Base-by-base conservation (phyloP, 2,113 vertebrate genomes). In the Tor tambroides region DNA sequence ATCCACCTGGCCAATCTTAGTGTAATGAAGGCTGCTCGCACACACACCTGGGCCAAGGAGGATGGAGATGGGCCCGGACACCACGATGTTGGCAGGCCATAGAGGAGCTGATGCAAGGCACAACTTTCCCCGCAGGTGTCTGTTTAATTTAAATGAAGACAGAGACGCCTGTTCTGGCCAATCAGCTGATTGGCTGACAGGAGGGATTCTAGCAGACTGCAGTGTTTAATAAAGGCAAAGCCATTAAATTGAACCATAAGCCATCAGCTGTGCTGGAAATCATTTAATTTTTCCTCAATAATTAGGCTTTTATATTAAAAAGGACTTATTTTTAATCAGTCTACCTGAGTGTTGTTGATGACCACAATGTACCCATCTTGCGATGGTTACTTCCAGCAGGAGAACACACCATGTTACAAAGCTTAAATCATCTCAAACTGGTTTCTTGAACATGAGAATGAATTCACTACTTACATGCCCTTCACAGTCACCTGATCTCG, bases 1-100 rank as follows among this genome's bases (percentile, higher is more conserved):
- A 84, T 81, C 87, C 89, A 90, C 89, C 88, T 89, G 89, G 28
- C 87, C 89, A 87, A 88, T 90, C 72, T 87, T 9, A 19, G 23
- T 65, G 69, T 90, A 90, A 90, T 90, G 88, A 89, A 89, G 81
- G 69, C 61, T 84, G 86, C 80, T 32, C 21, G 74, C 86, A 79
- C 80, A 81, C 85, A 84, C 89, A 90, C 84, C 88, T 89, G 86
- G 83, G 80, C 78, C 79, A 21, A 67, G 72, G 77, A 76, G 49
- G 46, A 78, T 59, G 9, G 35, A 82, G 71, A 83, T 72, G 15
- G 83, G 79, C 51, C 86, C 21, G 77, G 72, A 77, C 41, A 38
- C 78, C 6, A 65, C 26, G 59, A 59, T 74, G 84, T 80, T 86
- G 83, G 83, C 83, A 59, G 49, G 21, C 43, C 15, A 1, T 56